These are phyloP conservation scores for Paradisaea rubra DNA, from an alignment of 2,113 vertebrate genomes.

Conservation along the genomic window DNA sequence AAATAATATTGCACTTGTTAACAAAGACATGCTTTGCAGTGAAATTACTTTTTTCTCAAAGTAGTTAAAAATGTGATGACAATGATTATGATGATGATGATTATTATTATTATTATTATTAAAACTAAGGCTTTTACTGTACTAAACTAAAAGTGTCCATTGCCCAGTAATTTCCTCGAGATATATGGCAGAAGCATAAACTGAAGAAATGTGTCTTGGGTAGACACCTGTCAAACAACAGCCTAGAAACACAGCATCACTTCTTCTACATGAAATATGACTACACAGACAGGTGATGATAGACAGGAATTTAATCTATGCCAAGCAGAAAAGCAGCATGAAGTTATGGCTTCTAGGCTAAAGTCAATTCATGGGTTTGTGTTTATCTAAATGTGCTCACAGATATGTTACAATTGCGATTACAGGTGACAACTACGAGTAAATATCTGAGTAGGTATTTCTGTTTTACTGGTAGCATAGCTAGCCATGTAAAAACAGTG, in stretches of 20 bases:
- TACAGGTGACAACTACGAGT: neutral
- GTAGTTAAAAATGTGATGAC: neutral
- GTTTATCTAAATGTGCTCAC: neutral
- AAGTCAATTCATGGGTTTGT: neutral
- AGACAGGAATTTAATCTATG: neutral
- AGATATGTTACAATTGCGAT: neutral
- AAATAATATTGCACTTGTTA: neutral
- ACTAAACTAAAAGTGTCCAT: neutral
- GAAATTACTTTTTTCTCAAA: neutral
- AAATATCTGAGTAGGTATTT: neutral
- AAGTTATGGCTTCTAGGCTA: neutral
- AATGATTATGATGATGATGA: neutral
- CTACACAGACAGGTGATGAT: neutral
- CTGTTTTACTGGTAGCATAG: neutral
- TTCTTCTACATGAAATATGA: neutral
- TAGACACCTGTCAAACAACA: neutral
- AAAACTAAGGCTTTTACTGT: neutral
- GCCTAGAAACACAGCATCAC: neutral
- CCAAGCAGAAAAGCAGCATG: neutral
- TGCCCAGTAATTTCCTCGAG: neutral
- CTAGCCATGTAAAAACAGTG: neutral
- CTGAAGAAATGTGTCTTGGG: neutral
- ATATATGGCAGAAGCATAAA: neutral
- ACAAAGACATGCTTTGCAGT: neutral
- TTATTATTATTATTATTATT: neutral